Evolutionary conservation across 2,888 invertebrate genomes (phyloP), one percentile per base, ranked within the genome.

Genomic region (Microctonus aethiopoides): DNA sequence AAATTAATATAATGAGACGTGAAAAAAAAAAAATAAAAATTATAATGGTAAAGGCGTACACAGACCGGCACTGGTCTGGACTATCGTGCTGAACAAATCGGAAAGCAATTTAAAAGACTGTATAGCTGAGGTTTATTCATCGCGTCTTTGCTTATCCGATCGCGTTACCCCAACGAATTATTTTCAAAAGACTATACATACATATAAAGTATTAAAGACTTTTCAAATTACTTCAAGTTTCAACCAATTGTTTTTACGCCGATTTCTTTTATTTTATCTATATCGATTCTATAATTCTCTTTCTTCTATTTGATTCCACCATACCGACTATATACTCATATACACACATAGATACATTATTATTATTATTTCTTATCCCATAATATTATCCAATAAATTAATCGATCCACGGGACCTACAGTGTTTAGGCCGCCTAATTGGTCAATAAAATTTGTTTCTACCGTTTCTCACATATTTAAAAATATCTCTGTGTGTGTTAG

Each of bases 81-180:
- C 75, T 80, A 85, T 84, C 84, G 78, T 75, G 75, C 76, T 78
- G 80, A 79, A 75, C 80, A 54, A 83, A 84, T 85, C 85, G 83
- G 78, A 82, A 85, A 85, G 80, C 85, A 84, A 85, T 85, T 84
- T 83, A 80, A 81, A 81, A 24, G 26, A 83, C 83, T 84, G 84
- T 85, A 29, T 29, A 29, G 29, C 29, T n/a, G 51, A 34, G 36
- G 57, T 80, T 78, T 76, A 79, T 80, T 84, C 81, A 82, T 83
- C 83, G 79, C 76, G 76, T 74, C 67, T 68, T 69, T 70, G 71
- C 78, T 82, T 82, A 83, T 83, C 82, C 78, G 82, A 72, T 74
- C 59, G 52, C 72, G 68, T 70, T 72, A 72, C 69, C 69, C 56
- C 66, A 29, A 54, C 56, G 57, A 59, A 69, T 69, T 71, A 74